Evolutionary conservation across 2,888 invertebrate species (phyloP), one percentile per base, ranked within the genome.

Genomic region (Mechanitis mazaeus): DNA sequence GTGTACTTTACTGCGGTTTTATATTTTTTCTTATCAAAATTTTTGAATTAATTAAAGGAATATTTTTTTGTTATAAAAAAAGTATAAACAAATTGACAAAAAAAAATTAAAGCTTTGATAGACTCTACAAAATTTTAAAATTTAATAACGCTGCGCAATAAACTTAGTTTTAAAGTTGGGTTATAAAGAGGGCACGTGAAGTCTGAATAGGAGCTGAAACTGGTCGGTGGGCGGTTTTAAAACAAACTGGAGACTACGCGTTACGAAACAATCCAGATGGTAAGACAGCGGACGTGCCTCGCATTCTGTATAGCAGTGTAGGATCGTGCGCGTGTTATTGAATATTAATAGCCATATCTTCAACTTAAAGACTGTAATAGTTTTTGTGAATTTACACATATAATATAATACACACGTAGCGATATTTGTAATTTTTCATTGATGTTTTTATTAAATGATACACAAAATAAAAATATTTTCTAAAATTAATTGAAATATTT

Each of bases 211-310:
- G 72, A 76, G 74, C 72, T 74, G 72, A 78, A 75, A 77, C 73
- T 76, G 68, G 62, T 59, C 75, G 76, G 76, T 77, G 74, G 33
- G 58, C 53, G 64, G 55, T 64, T 67, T 67, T 64, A 82, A 83
- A 85, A 85, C 83, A 81, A 84, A 84, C 79, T 81, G 75, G 60
- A 74, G 73, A 81, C 42, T 42, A 9, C 77, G 77, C 81, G 85
- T 82, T 83, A 74, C 84, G 78, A 83, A 86, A 85, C 86, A 85
- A 84, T 82, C 85, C 87, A 85, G 85, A 86, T 85, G 85, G 75
- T 84, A 85, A 85, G 86, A 85, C 82, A 79, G 78, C 74, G 71
- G 70, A 86, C 87, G 87, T 87, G 87, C 77, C 70, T 71, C 28
- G 85, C 82, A 83, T 85, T 45, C 31, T 58, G 65, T 70, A 68